These are phyloP conservation scores for Vespertilio murinus DNA, from an alignment of 2,797 vertebrate genomes.

Conservation along the genomic window DNA sequence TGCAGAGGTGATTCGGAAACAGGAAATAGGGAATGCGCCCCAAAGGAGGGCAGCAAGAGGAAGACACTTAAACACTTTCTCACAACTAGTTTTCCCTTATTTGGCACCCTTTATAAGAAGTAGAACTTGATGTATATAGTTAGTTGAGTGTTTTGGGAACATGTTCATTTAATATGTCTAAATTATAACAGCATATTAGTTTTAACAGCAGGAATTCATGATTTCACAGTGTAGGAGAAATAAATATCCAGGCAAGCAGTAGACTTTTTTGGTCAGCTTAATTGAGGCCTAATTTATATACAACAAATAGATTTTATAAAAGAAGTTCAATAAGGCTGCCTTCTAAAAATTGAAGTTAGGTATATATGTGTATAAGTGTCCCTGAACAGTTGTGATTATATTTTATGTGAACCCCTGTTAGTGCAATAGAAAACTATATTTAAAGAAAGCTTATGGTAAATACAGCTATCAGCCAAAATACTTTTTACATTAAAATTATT, in stretches of 20 bases:
- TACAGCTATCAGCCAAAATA: not conserved
- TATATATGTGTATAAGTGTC: not conserved
- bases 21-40: not conserved
- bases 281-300: constrained; percentile 23
- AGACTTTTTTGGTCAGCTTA: not conserved
- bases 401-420: constrained; percentile 29
- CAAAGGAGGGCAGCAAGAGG: not conserved
- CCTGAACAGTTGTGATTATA: not conserved
- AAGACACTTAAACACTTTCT: not conserved
- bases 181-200: constrained; percentile 19
- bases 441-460: constrained; percentile 33
- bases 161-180: constrained; percentile 21
- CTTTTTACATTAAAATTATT: not conserved
- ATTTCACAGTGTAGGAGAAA: not conserved
- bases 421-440: not conserved
- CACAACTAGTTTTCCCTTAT: not conserved
- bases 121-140: not conserved
- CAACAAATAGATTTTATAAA: not conserved
- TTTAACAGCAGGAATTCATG: not conserved
- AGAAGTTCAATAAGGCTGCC: not conserved
- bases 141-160: constrained; percentile 48
- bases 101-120: not conserved
- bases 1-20: not conserved
- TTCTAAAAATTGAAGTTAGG: not conserved
- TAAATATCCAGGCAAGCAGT: not conserved